Evolutionary conservation across 2,888 invertebrate species (phyloP), one percentile per base, ranked within the genome.

Genomic region (Tachina grossa): DNA sequence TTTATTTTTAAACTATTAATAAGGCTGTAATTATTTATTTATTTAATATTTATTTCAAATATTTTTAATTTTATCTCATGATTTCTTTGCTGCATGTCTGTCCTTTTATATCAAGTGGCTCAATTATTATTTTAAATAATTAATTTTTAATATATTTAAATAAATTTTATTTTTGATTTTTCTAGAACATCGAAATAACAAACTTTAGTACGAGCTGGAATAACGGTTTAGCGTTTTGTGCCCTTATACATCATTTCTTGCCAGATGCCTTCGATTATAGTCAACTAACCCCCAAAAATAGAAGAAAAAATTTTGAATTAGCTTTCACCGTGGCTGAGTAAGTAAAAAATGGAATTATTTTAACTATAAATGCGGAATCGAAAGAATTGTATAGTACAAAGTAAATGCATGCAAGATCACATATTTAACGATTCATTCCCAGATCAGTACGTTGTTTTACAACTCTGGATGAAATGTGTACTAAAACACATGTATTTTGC

Each of bases 201-300:
- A 99, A 99, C 95, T 99, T 99, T 95, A 99, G 99, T 91, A 97
- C 97, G 93, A 97, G 97, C 94, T 99, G 99, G 99, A 97, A 97
- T 94, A 97, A 99, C 94, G 99, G 99, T 92, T 95, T 99, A 94
- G 99, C 98, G 89, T 99, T 99, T 95, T 99, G 99, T 94, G 99
- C 99, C 91, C 95, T 99, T 90, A 96, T 99, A 92, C 99, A 99
- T 94, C 98, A 98, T 94, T 99, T 98, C 95, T 96, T 96, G 93
- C 99, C 99, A 87, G 97, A 98, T 92, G 96, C 98, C 89, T 99
- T 99, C 94, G 98, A 99, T 94, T 99, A 97, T 94, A 94, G 95
- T 91, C 94, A 95, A 93, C 95, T 99, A 91, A 95, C 96, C 92
- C 96, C 98, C 88, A 96, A 97, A 93, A 95, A 97, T 93, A 96